Evolutionary conservation across 1,140 invertebrate species (phyloP), one percentile per base, ranked within the genome.

Genomic region (Bombus fervidus): DNA sequence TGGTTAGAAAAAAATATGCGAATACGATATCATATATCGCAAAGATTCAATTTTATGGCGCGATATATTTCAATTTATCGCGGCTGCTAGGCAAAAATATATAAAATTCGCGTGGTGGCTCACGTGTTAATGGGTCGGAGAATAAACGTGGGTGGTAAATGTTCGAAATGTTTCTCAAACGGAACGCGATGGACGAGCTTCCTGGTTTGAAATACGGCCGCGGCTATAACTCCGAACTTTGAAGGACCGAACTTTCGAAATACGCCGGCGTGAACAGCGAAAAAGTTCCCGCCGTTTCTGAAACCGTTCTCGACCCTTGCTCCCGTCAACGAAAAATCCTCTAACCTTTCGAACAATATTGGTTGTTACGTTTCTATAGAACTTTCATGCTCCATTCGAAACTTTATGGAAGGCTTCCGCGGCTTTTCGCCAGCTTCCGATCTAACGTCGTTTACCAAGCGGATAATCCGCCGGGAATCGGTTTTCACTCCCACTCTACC

Each of bases 261-360:
- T 22, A 57, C 64, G 39, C 28, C 6, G 22, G n/a, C 28, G 59
- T 13, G 53, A 62, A 41, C 68, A 53, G 66, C 37, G 57, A 25
- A 39, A 43, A 69, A 83, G 62, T 68, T 76, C 8, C 41, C 31
- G 15, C 39, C 62, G n/a, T 64, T 80, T 78, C 18, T 31, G 25
- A 41, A 57, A 76, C 41, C 62, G 74, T 83, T 83, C n/a, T 43
- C 28, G 15, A 74, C 28, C 57, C 34, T 22, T 25, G 25, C 28
- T 28, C 37, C 5, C 5, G 34, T 3, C n/a, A 9, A 10, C 47
- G 41, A 15, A 39, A 64, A 43, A 59, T 4, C 34, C 62, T 41
- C 28, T 6, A 75, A 41, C 78, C 43, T 37, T 47, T 69, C 72
- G 37, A 79, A 79, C 76, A 80, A 79, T 84, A 84, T 84, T 39